Evolutionary conservation across 1,140 invertebrate genomes (phyloP), one percentile per base, ranked within the genome.

Genomic region (Drosophila serrata): DNA sequence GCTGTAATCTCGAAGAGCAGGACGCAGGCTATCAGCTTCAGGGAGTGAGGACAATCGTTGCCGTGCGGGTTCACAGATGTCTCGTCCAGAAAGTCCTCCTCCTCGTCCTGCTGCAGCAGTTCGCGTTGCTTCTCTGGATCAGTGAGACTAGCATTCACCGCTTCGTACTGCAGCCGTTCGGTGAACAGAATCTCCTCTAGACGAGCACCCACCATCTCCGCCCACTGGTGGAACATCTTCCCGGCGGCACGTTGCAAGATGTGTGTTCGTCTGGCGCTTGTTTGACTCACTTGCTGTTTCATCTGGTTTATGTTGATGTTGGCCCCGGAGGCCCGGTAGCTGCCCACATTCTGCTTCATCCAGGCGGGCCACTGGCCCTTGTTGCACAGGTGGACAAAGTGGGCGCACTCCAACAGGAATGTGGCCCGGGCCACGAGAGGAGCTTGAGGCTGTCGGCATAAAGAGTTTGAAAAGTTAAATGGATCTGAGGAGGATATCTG

Each of bases 21-120:
- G 40, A 98, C 95, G 92, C 98, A 99, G 2, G 98, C 98, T 12
- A 99, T 95, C 69, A 99, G 94, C 82, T 98, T 95, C 8, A 99
- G 93, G 2, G 98, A 97, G 61, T 98, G 95, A 1, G 99, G 99
- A 93, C 99, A 99, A 56, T 94, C 94, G 2, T 96, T 96, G 48
- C 98, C 98, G 68, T 96, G 96, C 0, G 95, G 93, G 92, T 98
- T 97, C 12, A 99, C 97, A 67, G 97, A 98, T 0, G 97, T 97
- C 95, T 99, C 99, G 94, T 99, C 98, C 7, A 99, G 93, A 92
- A 99, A 99, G 93, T 99, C 98, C 94, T 99, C 99, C 88, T 99
- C 98, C 91, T 99, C 98, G 86, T 99, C 98, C 93, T 98, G 96
- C 45, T 97, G 94, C 59, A 98, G 92, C 1, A 99, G 93, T 76